Evolutionary conservation across 2,797 vertebrate genomes (phyloP).

Genomic region (Eospalax fontanierii): DNA sequence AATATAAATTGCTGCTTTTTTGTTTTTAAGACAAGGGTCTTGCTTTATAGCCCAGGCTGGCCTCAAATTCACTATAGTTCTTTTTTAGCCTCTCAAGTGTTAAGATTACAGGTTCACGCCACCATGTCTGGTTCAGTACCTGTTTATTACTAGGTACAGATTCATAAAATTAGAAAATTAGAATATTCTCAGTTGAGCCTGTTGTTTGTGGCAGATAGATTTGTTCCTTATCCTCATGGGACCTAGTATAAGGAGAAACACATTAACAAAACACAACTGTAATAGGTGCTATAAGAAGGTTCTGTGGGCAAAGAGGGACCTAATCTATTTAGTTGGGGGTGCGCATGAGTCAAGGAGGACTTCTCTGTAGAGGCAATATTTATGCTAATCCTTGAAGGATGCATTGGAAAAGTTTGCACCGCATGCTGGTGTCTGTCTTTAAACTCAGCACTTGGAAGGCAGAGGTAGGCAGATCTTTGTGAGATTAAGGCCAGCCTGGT

Average conservation of each 20-base stretch:
- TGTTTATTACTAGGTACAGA: not conserved
- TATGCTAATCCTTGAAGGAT: not conserved
- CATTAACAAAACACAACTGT: conserved; percentile 41
- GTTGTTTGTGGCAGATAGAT: not conserved
- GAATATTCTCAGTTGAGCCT: not conserved
- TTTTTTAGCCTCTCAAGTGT: too few relatives aligned
- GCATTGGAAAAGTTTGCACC: not conserved
- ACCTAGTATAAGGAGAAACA: not conserved
- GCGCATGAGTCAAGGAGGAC: not conserved
- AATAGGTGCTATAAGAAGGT: not conserved
- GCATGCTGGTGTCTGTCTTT: too few relatives aligned
- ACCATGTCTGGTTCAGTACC: too few relatives aligned
- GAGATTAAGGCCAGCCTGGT: too few relatives aligned
- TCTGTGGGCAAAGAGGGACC: not conserved
- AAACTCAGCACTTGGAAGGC: too few relatives aligned
- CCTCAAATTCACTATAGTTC: too few relatives aligned
- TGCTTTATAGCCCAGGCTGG: too few relatives aligned
- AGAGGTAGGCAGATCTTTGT: too few relatives aligned
- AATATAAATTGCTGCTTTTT: too few relatives aligned
- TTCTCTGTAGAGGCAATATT: not conserved
- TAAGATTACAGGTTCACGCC: too few relatives aligned
- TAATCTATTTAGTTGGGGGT: not conserved
- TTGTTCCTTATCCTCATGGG: not conserved
- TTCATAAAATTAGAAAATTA: conserved; percentile 29
- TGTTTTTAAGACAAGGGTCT: too few relatives aligned